Conservation (phyloP, 2,888 invertebrate species). For the Aleiodes alternator region DNA sequence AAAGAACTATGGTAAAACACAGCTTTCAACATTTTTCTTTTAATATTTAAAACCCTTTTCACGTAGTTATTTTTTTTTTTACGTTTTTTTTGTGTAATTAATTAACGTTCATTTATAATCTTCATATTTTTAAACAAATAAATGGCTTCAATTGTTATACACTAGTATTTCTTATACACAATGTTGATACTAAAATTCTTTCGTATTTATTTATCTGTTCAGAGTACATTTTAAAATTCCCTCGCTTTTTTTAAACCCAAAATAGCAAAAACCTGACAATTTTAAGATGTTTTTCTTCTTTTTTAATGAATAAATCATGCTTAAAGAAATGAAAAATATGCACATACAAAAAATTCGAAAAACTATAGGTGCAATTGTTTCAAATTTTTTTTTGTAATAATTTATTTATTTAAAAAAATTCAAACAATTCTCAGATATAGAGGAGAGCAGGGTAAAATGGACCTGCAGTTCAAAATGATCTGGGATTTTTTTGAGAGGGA, state of each 20-base stretch:
- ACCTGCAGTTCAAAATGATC: too few species aligned
- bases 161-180: conserved; percentile 61
- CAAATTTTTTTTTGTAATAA: too few species aligned
- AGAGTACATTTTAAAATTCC: conserved; percentile 55
- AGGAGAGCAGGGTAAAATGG: too few species aligned
- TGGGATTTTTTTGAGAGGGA: too few species aligned
- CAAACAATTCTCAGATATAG: too few species aligned
- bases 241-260: not conserved
- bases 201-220: conserved; percentile 43
- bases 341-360: too few species aligned
- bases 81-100: conserved; percentile 49
- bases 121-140: conserved; percentile 65
- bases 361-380: too few species aligned
- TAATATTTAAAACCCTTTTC: conserved; percentile 8
- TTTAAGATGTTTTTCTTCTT: too few species aligned
- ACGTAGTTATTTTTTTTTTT: conserved; percentile 12
- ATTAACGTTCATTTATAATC: conserved; percentile 63
- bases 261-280: too few species aligned
- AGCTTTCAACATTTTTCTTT: conserved; percentile 37
- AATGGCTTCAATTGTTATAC: conserved; percentile 59
- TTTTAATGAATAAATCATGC: too few species aligned
- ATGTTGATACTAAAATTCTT: conserved; percentile 58
- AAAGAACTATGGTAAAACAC: conserved; percentile 28
- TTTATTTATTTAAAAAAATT: too few species aligned
- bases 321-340: too few species aligned